phyloP scores from a whole-genome alignment of 2,888 invertebrate genomes.

The Brachycybe producta region DNA sequence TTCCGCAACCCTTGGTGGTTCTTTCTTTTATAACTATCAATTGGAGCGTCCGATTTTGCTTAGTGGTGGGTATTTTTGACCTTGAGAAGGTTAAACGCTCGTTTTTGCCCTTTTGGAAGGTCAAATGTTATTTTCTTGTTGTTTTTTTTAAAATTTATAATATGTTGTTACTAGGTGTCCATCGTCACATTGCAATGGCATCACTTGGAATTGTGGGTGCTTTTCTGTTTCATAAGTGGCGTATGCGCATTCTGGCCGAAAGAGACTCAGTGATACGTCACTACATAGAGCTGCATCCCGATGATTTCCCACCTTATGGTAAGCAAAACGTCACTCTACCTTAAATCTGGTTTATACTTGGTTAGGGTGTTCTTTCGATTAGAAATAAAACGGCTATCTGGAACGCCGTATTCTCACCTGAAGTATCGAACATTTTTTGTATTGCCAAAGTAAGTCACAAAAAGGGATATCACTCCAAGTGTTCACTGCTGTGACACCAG shows the following conservation, averaged over 20 bases:
- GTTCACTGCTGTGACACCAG: no score
- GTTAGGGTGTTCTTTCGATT: no score
- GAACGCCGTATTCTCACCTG: no score
- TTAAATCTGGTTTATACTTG: no score
- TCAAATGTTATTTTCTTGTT: background rate
- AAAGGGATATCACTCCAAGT: no score
- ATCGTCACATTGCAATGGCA: constrained; percentile 36
- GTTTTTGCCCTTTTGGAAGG: no score
- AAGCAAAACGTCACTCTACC: no score
- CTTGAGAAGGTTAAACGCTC: no score
- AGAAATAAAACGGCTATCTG: no score
- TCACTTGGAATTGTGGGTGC: constrained; percentile 34
- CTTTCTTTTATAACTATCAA: constrained; percentile 42
- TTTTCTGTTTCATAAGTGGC: constrained; percentile 38
- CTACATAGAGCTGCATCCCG: constrained; percentile 59
- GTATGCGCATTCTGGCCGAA: constrained; percentile 47
- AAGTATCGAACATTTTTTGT: no score
- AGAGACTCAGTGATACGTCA: constrained; percentile 57
- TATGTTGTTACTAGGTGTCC: constrained; percentile 38
- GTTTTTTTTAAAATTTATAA: background rate
- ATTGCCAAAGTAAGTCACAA: no score
- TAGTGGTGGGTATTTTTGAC: constrained; percentile 44
- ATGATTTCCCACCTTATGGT: constrained; percentile 55
- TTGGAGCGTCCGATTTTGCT: constrained; percentile 46
- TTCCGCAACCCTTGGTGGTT: constrained; percentile 40